Evolutionary conservation across 2,888 invertebrate genomes (phyloP).

Genomic region (Octodonta nipae): DNA sequence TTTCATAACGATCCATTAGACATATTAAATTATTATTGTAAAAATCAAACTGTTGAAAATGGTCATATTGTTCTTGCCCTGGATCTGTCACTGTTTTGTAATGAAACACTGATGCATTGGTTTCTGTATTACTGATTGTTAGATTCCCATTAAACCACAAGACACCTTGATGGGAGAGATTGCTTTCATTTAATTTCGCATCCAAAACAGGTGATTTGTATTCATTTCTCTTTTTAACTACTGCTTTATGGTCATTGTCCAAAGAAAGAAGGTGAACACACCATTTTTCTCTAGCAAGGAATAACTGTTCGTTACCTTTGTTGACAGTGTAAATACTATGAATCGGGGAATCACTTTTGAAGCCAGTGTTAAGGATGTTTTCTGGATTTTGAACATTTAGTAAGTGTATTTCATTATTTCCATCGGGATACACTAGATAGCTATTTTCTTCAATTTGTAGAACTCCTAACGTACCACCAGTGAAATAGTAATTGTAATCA

Average conservation of each 20-base stretch:
- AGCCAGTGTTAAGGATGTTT: neutral
- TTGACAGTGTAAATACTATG: too few species aligned
- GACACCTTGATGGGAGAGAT: conserved; percentile 11
- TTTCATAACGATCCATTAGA: conserved; percentile 12
- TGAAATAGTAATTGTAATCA: conserved; percentile 17
- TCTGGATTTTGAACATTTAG: neutral
- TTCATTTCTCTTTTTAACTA: too few species aligned
- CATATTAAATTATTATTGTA: conserved; percentile 12
- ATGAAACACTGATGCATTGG: conserved; percentile 5
- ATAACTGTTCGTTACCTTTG: too few species aligned
- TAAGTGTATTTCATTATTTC: conserved; percentile 6
- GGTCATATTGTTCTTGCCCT: conserved; percentile 9
- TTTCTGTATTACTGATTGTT: conserved; percentile 12
- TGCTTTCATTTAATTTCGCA: conserved; percentile 14
- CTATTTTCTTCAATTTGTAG: conserved; percentile 10
- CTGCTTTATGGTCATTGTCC: too few species aligned
- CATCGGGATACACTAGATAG: conserved; percentile 15
- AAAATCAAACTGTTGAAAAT: conserved; percentile 16
- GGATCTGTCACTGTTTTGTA: conserved; percentile 4
- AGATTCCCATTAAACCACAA: conserved; percentile 11
- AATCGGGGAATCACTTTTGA: conserved; percentile 7
- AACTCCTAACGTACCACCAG: conserved; percentile 17
- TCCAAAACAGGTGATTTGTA: conserved; percentile 12
- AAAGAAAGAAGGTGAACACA: too few species aligned
- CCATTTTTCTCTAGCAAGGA: too few species aligned